phyloP scores from a whole-genome alignment of 2,797 vertebrate genomes.

The Enteromius argenteus region DNA sequence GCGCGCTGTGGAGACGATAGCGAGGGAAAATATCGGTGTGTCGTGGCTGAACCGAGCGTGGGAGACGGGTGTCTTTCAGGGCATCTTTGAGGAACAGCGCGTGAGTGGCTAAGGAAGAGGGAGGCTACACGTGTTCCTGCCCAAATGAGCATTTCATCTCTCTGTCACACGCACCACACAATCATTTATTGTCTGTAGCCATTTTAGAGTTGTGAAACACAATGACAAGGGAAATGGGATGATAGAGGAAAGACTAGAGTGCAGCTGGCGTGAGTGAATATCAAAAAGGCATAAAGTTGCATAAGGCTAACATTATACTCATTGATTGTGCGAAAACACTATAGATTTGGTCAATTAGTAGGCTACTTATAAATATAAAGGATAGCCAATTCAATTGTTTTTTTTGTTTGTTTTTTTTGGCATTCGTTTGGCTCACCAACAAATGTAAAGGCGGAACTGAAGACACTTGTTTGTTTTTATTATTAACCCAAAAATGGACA shows the following conservation, averaged over 20 bases:
- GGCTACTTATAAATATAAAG: not conserved
- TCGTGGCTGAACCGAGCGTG: slow-evolving; percentile 21
- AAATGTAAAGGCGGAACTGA: slow-evolving; percentile 18
- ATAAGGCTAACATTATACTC: slow-evolving; percentile 42
- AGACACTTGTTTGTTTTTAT: slow-evolving; percentile 24
- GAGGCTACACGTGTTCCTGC: slow-evolving; percentile 1
- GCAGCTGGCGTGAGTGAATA: slow-evolving; percentile 4
- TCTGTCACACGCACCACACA: not conserved
- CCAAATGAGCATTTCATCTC: slow-evolving; percentile 15
- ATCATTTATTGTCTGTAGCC: slow-evolving; percentile 12
- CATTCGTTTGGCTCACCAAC: slow-evolving; percentile 12
- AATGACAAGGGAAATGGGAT: slow-evolving; percentile 26
- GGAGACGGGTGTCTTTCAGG: slow-evolving; percentile 43
- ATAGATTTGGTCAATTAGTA: slow-evolving; percentile 21
- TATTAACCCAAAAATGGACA: not conserved
- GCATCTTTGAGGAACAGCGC: slow-evolving; percentile 38
- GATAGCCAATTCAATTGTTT: slow-evolving; percentile 14
- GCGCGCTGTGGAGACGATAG: not conserved
- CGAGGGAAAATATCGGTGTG: not conserved
- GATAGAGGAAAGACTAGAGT: slow-evolving; percentile 16
- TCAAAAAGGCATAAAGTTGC: slow-evolving; percentile 40
- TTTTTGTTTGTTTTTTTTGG: not conserved
- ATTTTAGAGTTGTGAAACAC: slow-evolving; percentile 26
- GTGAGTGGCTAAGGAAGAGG: slow-evolving; percentile 36
- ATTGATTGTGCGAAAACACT: slow-evolving; percentile 34